Percentiles rank a stretch among this genome's conserved stretches.
phyloP scores from a whole-genome alignment of 2,888 invertebrate species.

The Eupsilia transversa region DNA sequence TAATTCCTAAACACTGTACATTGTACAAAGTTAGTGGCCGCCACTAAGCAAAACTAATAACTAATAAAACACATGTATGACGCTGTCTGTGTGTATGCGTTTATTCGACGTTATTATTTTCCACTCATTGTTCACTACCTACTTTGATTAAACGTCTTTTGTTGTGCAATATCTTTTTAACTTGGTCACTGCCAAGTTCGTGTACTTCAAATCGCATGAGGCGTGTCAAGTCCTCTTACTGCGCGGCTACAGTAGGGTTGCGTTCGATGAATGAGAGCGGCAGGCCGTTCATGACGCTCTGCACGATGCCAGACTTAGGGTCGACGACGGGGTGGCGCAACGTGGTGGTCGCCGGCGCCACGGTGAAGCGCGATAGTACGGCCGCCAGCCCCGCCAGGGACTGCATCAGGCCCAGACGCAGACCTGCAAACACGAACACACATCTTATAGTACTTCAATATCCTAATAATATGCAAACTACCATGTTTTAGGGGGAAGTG shows the following conservation, averaged over 20 bases:
- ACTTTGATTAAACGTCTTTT: background rate
- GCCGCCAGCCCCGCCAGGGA: slow-evolving; percentile 82
- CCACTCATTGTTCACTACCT: background rate
- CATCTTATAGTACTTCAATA: background rate
- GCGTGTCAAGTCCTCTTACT: background rate
- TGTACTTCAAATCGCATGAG: background rate
- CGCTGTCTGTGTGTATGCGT: no score
- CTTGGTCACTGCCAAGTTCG: background rate
- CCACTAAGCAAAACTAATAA: no score
- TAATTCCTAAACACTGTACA: no score
- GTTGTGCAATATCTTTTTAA: background rate
- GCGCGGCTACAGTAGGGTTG: background rate
- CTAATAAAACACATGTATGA: no score
- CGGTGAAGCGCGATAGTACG: slow-evolving; percentile 73
- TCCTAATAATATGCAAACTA: background rate
- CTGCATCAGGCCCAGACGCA: slow-evolving; percentile 82
- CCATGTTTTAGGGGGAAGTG: background rate
- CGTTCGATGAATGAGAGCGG: slow-evolving; percentile 73
- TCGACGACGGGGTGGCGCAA: slow-evolving; percentile 70
- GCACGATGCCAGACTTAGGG: slow-evolving; percentile 76
- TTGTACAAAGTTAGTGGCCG: no score
- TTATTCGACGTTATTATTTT: no score
- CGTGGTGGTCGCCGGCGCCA: slow-evolving; percentile 72
- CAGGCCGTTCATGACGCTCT: slow-evolving; percentile 75
- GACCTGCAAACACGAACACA: slow-evolving; percentile 70